phyloP scores from a whole-genome alignment of 2,797 vertebrate species.

The Xenentodon cancila region DNA sequence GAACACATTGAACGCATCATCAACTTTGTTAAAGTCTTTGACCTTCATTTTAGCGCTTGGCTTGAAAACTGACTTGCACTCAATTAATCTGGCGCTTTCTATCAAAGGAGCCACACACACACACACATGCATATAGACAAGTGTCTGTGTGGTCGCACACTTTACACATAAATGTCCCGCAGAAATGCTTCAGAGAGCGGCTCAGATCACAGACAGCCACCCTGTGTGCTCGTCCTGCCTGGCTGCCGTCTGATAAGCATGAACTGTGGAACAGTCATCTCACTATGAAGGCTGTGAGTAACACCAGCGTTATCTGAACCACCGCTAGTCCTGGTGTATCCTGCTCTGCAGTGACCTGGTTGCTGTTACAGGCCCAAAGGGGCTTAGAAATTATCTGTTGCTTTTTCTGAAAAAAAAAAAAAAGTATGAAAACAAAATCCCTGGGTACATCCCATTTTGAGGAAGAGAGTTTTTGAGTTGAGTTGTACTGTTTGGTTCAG shows the following conservation, averaged over 20 bases:
- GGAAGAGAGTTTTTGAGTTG: background rate
- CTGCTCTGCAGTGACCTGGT: slow-evolving; percentile 28
- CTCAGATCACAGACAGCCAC: slow-evolving; percentile 48
- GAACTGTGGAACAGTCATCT: slow-evolving; percentile 38
- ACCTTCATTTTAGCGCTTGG: slow-evolving; percentile 56
- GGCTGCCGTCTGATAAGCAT: slow-evolving; percentile 61
- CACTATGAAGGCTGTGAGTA: slow-evolving; percentile 35
- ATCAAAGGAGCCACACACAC: slow-evolving; percentile 23
- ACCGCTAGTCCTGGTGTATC: slow-evolving; percentile 32
- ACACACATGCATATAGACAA: slow-evolving; percentile 8
- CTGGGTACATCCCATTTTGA: background rate
- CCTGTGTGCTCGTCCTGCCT: slow-evolving; percentile 43
- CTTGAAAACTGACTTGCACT: slow-evolving; percentile 23
- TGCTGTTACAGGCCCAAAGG: slow-evolving; percentile 34
- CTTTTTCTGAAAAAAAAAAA: slow-evolving; percentile 6
- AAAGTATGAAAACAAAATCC: background rate
- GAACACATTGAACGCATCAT: slow-evolving; percentile 28
- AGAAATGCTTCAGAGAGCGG: slow-evolving; percentile 42
- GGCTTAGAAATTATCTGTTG: background rate
- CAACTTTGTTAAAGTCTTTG: slow-evolving; percentile 27
- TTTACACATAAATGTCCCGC: slow-evolving; percentile 19
- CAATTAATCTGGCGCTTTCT: slow-evolving; percentile 42
- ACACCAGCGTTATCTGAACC: slow-evolving; percentile 37
- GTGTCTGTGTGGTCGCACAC: background rate
- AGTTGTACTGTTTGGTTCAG: too few relatives aligned